phyloP scores from a whole-genome alignment of 2,113 vertebrate species.

The Enhydra lutris region DNA sequence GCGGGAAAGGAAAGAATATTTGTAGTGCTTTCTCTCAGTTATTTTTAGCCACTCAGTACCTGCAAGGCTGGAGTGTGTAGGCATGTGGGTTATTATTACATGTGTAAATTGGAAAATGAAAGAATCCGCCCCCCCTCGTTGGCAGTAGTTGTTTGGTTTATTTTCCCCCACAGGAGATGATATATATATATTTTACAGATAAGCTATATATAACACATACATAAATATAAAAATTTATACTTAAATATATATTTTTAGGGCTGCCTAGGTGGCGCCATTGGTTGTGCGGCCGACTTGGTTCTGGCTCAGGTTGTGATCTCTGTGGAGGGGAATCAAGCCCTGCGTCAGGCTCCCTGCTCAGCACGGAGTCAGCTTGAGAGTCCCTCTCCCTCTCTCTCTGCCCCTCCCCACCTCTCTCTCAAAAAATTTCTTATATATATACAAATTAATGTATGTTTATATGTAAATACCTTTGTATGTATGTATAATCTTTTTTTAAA shows the following conservation, averaged over 20 bases:
- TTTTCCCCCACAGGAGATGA: no score
- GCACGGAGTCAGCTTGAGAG: background rate
- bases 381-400: background rate
- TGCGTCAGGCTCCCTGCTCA: background rate
- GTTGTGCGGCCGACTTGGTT: background rate
- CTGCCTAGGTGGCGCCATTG: background rate
- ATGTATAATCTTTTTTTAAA: background rate
- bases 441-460: background rate
- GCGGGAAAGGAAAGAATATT: background rate
- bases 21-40: background rate
- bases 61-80: background rate
- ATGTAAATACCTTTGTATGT: background rate
- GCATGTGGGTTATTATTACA: background rate
- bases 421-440: background rate
- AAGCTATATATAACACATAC: background rate
- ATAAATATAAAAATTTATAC: background rate
- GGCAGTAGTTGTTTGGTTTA: background rate
- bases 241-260: background rate
- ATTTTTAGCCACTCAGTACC: background rate
- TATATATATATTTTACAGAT: background rate
- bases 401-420: background rate
- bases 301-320: background rate
- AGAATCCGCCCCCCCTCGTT: rapidly evolving
- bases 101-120: background rate
- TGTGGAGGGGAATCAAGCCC: background rate